phyloP scores from a whole-genome alignment of 2,888 invertebrate genomes.

The Tipula confusa region DNA sequence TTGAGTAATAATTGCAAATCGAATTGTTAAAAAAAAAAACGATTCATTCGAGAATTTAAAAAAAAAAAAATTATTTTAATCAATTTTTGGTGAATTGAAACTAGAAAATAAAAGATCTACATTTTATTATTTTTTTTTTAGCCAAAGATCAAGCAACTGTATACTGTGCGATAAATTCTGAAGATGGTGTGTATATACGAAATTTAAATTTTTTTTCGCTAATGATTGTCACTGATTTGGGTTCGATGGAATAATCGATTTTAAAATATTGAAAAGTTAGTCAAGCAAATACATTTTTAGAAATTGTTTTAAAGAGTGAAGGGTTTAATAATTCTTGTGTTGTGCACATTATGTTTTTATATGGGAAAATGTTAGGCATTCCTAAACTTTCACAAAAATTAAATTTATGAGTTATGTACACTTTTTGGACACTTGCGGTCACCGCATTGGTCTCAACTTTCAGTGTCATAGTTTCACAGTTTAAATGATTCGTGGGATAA shows the following conservation, averaged over 20 bases:
- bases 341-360: neutral
- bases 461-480: too few species aligned
- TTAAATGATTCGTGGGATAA: too few species aligned
- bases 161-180: neutral
- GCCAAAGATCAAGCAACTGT: neutral
- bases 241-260: constrained; percentile 1
- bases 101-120: neutral
- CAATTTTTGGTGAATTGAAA: neutral
- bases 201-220: neutral
- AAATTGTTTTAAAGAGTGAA: neutral
- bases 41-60: neutral
- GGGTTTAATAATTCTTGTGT: neutral
- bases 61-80: too few species aligned
- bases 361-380: neutral
- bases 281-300: neutral
- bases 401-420: neutral
- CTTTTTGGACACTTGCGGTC: too few species aligned
- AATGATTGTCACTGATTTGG: neutral
- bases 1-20: constrained; percentile 25
- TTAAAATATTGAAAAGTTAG: neutral
- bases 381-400: neutral
- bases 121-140: neutral
- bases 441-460: too few species aligned
- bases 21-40: neutral
- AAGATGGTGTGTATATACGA: neutral